A percentile compares a stretch with the other conserved stretches of the same genome.
Conservation (phyloP, 2,888 invertebrate genomes). For the Ochropacha duplaris region DNA sequence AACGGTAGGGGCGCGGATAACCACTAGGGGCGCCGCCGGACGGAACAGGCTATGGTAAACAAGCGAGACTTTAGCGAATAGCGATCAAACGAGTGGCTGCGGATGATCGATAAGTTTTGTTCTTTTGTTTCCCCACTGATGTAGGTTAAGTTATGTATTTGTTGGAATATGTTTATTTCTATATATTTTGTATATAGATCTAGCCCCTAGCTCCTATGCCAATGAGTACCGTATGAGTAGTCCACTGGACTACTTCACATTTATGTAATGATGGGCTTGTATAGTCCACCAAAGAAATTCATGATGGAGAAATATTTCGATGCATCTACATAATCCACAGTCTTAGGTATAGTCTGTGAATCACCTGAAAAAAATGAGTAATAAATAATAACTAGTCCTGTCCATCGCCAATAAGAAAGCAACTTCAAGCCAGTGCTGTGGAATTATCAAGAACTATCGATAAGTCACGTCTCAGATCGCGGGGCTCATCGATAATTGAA, state of each 20-base stretch:
- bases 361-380: too few relatives aligned
- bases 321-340: too few relatives aligned
- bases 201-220: too few relatives aligned
- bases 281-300: too few relatives aligned
- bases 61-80: background rate
- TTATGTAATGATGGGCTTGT: too few relatives aligned
- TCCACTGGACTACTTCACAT: too few relatives aligned
- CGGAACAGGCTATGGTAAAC: background rate
- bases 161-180: background rate
- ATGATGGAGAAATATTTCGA: too few relatives aligned
- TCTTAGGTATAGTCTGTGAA: too few relatives aligned
- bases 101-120: slow-evolving; percentile 1
- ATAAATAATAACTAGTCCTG: background rate
- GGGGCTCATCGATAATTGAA: slow-evolving; percentile 26
- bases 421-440: background rate
- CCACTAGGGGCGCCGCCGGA: slow-evolving; percentile 25
- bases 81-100: background rate
- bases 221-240: too few relatives aligned
- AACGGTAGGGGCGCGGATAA: slow-evolving; percentile 19
- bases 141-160: background rate
- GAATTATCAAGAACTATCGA: slow-evolving; percentile 20
- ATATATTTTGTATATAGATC: too few relatives aligned
- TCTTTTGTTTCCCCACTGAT: background rate
- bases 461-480: slow-evolving; percentile 20
- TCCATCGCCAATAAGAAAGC: background rate